Percentiles rank a stretch among this genome's conserved stretches.
phyloP scores from a whole-genome alignment of 2,797 vertebrate genomes.

The Poecile montanus region DNA sequence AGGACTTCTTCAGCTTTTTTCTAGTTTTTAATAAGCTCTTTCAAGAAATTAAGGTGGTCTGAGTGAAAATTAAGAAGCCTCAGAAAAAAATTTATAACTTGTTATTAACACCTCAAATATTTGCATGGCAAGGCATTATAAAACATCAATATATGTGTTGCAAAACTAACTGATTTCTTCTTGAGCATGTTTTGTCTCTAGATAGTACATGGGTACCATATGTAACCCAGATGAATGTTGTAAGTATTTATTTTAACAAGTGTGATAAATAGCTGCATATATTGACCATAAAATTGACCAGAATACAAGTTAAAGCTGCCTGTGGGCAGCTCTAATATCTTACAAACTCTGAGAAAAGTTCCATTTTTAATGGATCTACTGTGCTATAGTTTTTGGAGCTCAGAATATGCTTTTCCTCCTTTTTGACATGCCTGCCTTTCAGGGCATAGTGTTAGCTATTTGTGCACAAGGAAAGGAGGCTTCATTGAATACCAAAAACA shows the following conservation, averaged over 20 bases:
- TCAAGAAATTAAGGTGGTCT: background rate
- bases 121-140: background rate
- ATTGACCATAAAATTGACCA: background rate
- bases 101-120: background rate
- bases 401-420: conserved; percentile 50
- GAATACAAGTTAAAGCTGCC: background rate
- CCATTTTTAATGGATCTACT: background rate
- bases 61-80: background rate
- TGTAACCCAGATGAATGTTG: background rate
- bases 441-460: conserved; percentile 21
- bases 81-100: background rate
- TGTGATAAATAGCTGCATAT: background rate
- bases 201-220: background rate
- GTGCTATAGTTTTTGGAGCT: conserved; percentile 10
- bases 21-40: background rate
- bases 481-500: conserved; percentile 56
- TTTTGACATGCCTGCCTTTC: background rate
- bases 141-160: background rate
- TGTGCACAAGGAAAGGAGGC: background rate
- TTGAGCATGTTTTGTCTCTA: background rate
- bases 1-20: background rate
- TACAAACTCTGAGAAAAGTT: background rate
- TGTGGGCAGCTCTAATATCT: conserved; percentile 18
- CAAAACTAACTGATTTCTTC: background rate
- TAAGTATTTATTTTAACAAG: conserved; percentile 15